Base-by-base conservation (phyloP, 2,113 vertebrate genomes). In the Ancistrus triradiatus region DNA sequence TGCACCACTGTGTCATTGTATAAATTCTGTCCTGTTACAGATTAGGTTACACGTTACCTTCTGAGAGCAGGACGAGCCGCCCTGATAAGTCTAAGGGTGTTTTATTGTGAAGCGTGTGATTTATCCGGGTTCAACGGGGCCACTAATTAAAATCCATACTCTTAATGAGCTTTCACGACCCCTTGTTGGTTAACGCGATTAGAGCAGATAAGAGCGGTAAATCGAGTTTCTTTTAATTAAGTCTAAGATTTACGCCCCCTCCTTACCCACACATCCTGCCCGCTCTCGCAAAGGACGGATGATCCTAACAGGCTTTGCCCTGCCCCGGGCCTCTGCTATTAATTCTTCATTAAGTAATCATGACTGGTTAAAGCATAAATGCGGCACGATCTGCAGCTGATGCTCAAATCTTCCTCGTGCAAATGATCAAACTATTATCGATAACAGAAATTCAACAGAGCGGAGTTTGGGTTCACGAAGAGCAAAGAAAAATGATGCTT, bases 61-160 rank as follows among this genome's bases (percentile, higher is more conserved):
- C n/a, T n/a, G n/a, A n/a, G n/a, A n/a, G n/a, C n/a, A n/a, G n/a
- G n/a, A n/a, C 35, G 2, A 2, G 8, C 15, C 9, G 3, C 5
- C 35, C 11, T 57, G 19, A 59, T 24, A 27, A 9, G 42, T 66
- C 49, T 57, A 57, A 57, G 27, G 11, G 51, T n/a, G n/a, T n/a
- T n/a, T n/a, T n/a, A n/a, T n/a, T 48, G 33, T 18, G 28, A 37
- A 24, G 43, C 38, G 21, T 48, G 49, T 69, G 71, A 74, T 74
- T 69, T 63, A 72, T 66, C 28, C 14, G 35, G 27, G 56, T 56
- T 73, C 57, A 65, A 44, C 37, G 48, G 47, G 61, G 48, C 31
- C 68, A 47, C 71, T 69, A 69, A 74, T 74, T 74, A 69, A 73
- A 74, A 74, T 74, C 66, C 56, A 74, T 69, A 69, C 56, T 40